These are phyloP conservation scores for Stichopus horrens DNA, from an alignment of 53 echinoderm and acorn worm genomes.

Conservation along the genomic window DNA sequence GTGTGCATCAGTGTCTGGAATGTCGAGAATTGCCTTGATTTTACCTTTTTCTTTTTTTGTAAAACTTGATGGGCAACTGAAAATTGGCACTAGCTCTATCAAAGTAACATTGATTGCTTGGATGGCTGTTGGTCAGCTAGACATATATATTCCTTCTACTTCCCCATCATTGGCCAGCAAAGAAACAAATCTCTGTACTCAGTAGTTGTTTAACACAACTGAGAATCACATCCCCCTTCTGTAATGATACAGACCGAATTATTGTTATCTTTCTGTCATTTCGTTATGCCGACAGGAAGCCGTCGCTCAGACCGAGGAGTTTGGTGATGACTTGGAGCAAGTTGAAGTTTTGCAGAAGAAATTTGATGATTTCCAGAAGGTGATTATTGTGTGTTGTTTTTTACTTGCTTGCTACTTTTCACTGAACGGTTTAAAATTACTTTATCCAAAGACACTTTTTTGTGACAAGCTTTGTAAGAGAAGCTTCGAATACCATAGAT, in stretches of 20 bases:
- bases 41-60: not conserved
- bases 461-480: not conserved
- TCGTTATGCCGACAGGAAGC: slow-evolving; percentile 58
- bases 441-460: not conserved
- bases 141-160: too few relatives aligned
- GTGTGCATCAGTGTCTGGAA: slow-evolving; percentile 27
- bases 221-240: too few relatives aligned
- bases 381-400: slow-evolving; percentile 8
- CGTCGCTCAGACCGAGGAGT: slow-evolving; percentile 69
- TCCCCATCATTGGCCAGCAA: too few relatives aligned
- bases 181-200: too few relatives aligned
- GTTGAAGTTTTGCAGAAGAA: slow-evolving; percentile 97
- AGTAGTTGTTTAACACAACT: too few relatives aligned
- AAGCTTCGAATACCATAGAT: not conserved
- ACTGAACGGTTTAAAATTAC: not conserved
- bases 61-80: not conserved
- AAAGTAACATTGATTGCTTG: not conserved
- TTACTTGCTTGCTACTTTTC: not conserved
- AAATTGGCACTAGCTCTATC: not conserved
- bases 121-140: too few relatives aligned
- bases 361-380: slow-evolving; percentile 99
- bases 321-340: slow-evolving; percentile 98
- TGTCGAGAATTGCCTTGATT: not conserved
- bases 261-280: not conserved
- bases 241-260: too few relatives aligned